Base-by-base conservation (phyloP, 2,797 vertebrate genomes). In the Acanthurus lineatus region DNA sequence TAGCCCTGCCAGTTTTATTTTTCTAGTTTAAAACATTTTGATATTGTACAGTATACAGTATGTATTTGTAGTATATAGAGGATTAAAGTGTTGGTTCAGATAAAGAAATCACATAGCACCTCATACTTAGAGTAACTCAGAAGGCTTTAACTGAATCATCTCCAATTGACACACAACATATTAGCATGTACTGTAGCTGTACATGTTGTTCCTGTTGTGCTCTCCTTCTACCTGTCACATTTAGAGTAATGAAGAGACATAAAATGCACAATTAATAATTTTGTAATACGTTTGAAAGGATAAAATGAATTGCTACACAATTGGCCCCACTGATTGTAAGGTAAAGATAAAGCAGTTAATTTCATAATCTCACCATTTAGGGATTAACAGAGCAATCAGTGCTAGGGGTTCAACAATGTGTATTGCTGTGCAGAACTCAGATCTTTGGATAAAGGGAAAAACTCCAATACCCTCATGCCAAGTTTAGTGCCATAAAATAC, bases 1-100 rank as follows among this genome's bases (percentile, higher is more conserved):
- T 73, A 53, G 57, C 60, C 15, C 44, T 64, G 57, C 7, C 25
- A 47, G 22, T 62, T 79, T 79, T 69, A 79, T 82, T 77, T 79
- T 73, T 77, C 16, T 65, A 71, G 32, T 64, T 62, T 22, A 9
- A 65, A 68, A 59, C 64, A 62, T 79, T 77, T 81, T 63, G 35
- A 53, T 84, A 71, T 71, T 81, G 74, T 78, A 76, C 72, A 84
- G 20, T 58, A 68, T 72, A 77, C 64, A 80, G 70, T 57, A 66
- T 62, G 40, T 69, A 22, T 73, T 68, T 73, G 62, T 73, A 62
- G 62, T 63, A 20, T 76, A 38, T 35, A 60, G 22, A 67, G 44
- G 66, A 79, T 58, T 54, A 49, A 73, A 54, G 17, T 28, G 45
- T 71, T 56, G 40, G 65, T 66, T 54, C 45, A 19, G 57, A 8